Evolutionary conservation across 2,113 vertebrate species (phyloP).

Genomic region (Centropus unirufus): DNA sequence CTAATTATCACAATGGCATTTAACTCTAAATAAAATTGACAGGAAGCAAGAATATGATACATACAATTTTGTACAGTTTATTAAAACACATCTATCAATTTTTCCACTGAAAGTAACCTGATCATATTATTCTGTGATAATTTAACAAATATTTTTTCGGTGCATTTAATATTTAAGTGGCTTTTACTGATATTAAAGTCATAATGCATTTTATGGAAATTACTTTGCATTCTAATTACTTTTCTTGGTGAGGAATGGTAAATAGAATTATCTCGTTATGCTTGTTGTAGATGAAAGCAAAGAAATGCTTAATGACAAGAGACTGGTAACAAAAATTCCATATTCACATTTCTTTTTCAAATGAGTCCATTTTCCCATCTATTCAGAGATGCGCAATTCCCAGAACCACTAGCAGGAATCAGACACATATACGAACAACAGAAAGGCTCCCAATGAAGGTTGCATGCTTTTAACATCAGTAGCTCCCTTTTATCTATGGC

Average conservation of each 20-base stretch:
- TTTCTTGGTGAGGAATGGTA: slow-evolving; percentile 56
- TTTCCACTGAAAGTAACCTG: slow-evolving; percentile 74
- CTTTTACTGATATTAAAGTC: slow-evolving; percentile 80
- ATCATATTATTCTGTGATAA: slow-evolving; percentile 80
- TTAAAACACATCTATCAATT: slow-evolving; percentile 84
- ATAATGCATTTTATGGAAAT: slow-evolving; percentile 77
- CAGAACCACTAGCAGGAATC: neutral
- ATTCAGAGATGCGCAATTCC: accelerated
- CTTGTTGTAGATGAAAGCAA: slow-evolving; percentile 21
- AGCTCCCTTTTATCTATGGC: neutral
- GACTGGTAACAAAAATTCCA: neutral
- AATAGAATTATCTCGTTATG: neutral
- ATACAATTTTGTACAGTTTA: slow-evolving; percentile 84
- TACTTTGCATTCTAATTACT: slow-evolving; percentile 73
- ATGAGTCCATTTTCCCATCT: neutral
- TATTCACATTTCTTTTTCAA: neutral
- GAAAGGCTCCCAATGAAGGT: neutral
- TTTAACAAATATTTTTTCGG: slow-evolving; percentile 81
- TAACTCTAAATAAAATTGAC: slow-evolving; percentile 94
- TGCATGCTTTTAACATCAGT: neutral
- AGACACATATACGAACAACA: neutral
- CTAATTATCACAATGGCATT: slow-evolving; percentile 82
- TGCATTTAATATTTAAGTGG: slow-evolving; percentile 80
- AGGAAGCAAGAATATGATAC: slow-evolving; percentile 80
- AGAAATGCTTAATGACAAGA: neutral